A percentile compares a stretch with the other conserved stretches of the same genome.
Evolutionary conservation across 2,113 vertebrate genomes (phyloP).

Genomic region (Trematomus loennbergii): DNA sequence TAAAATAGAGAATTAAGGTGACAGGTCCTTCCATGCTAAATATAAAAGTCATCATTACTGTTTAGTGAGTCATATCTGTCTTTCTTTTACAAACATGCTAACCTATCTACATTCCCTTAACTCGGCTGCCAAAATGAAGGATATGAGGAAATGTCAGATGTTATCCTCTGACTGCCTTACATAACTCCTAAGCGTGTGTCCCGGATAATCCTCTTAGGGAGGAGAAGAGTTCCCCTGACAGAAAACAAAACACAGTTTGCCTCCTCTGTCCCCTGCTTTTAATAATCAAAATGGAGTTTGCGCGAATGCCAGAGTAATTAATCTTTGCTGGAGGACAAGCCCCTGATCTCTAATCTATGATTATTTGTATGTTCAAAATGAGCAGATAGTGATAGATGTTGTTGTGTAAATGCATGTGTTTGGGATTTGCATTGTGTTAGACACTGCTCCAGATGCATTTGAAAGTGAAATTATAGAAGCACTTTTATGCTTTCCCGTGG

Average conservation of each 20-base stretch:
- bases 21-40: not conserved
- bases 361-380: conserved; percentile 50
- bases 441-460: no score
- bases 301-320: conserved; percentile 63
- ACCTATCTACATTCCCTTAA: conserved; percentile 2
- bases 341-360: conserved; percentile 52
- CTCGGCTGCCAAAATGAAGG: conserved; percentile 61
- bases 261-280: conserved; percentile 68
- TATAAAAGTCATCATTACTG: not conserved
- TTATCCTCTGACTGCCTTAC: conserved; percentile 75
- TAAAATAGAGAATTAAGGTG: no score
- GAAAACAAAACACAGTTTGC: conserved; percentile 72
- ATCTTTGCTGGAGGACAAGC: conserved; percentile 53
- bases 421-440: not conserved
- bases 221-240: conserved; percentile 57
- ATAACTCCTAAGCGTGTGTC: conserved; percentile 71
- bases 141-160: conserved; percentile 71
- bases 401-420: conserved; percentile 54
- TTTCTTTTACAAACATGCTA: not conserved
- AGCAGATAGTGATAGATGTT: conserved; percentile 7
- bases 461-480: no score
- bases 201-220: conserved; percentile 75
- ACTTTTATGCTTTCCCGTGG: no score
- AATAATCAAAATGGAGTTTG: conserved; percentile 77
- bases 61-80: not conserved